phyloP scores from a whole-genome alignment of 2,113 vertebrate genomes.

The Oncorhynchus nerka region DNA sequence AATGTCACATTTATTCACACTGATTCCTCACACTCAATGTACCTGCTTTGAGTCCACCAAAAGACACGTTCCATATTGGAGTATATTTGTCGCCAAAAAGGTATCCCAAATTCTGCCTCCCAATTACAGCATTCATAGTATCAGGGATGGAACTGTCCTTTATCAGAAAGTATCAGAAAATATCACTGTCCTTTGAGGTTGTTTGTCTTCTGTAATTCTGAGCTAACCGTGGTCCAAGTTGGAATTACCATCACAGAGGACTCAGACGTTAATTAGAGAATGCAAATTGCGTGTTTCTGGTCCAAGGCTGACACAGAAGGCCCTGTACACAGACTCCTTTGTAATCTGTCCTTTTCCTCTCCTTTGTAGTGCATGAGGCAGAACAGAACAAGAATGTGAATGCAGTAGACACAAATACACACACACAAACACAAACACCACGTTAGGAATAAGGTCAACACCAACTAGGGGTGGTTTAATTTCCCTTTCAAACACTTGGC shows the following conservation, averaged over 20 bases:
- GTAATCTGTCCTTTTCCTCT: conserved; percentile 24
- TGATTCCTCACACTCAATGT: too few species aligned
- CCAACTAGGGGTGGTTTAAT: background rate
- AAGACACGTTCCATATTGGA: too few species aligned
- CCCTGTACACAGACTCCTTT: conserved; percentile 36
- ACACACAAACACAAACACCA: background rate
- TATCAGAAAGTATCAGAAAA: conserved; percentile 9
- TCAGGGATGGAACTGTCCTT: background rate
- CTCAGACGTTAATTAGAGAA: conserved; percentile 75
- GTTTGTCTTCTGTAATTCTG: conserved; percentile 63
- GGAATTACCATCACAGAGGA: conserved; percentile 65
- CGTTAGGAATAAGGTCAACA: background rate
- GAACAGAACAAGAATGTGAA: conserved; percentile 3
- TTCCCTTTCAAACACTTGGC: conserved; percentile 6
- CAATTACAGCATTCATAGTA: background rate
- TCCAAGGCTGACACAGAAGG: conserved; percentile 67
- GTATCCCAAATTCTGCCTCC: background rate
- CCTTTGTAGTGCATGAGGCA: background rate
- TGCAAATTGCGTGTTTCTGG: conserved; percentile 75
- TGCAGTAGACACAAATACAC: conserved; percentile 3
- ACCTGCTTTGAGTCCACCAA: too few species aligned
- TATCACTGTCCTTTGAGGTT: conserved; percentile 26
- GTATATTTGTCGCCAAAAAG: too few species aligned
- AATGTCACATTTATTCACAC: too few species aligned
- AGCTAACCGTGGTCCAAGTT: conserved; percentile 48